These are phyloP conservation scores for Decapterus maruadsi DNA, from an alignment of 2,797 vertebrate species.

Conservation along the genomic window DNA sequence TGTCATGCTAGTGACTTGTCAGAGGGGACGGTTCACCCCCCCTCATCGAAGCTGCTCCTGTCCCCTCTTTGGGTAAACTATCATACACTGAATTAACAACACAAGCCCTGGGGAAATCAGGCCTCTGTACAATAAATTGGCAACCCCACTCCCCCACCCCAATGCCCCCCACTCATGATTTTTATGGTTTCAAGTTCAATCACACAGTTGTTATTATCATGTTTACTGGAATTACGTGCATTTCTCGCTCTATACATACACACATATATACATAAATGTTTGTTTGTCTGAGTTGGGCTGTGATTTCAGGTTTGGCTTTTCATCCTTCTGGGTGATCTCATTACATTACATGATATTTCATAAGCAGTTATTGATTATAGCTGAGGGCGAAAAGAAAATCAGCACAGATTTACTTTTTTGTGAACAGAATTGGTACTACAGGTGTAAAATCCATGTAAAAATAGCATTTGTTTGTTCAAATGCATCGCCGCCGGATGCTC, in stretches of 20 bases:
- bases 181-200: conserved; percentile 76
- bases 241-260: no score
- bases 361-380: conserved; percentile 66
- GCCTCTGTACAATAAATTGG: conserved; percentile 74
- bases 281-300: conserved; percentile 18
- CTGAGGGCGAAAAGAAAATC: conserved; percentile 42
- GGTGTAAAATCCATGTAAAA: conserved; percentile 25
- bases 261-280: no score
- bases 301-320: conserved; percentile 42
- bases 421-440: conserved; percentile 23
- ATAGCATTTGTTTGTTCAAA: conserved; percentile 39
- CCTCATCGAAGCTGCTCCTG: conserved; percentile 20
- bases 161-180: conserved; percentile 50
- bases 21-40: conserved; percentile 17
- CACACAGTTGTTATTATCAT: conserved; percentile 76
- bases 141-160: conserved; percentile 34
- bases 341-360: conserved; percentile 70
- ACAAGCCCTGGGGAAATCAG: conserved; percentile 82
- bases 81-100: conserved; percentile 79
- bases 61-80: conserved; percentile 71
- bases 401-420: conserved; percentile 26
- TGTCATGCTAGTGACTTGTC: conserved; percentile 27
- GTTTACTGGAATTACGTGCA: conserved; percentile 64
- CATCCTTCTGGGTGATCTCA: conserved; percentile 59
- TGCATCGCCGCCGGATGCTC: conserved; percentile 40